phyloP scores from a whole-genome alignment of 2,113 vertebrate genomes.

The Istiophorus platypterus region DNA sequence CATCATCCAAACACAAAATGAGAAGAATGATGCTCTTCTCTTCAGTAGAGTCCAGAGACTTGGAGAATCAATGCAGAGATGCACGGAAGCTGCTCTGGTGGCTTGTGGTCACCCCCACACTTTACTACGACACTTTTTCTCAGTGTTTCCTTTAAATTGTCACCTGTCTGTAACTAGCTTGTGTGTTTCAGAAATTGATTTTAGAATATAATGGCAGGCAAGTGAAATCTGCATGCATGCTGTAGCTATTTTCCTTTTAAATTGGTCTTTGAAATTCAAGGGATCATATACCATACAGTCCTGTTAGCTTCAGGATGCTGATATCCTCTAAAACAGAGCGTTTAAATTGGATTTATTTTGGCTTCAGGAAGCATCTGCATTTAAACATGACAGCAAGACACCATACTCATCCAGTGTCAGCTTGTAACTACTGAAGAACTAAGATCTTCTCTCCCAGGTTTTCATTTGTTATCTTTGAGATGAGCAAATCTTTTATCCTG shows the following conservation, averaged over 20 bases:
- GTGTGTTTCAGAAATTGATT: conserved; percentile 30
- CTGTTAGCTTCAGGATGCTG: conserved; percentile 23
- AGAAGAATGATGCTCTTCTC: too few relatives aligned
- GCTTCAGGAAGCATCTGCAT: conserved; percentile 26
- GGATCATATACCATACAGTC: not conserved
- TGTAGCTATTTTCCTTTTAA: not conserved
- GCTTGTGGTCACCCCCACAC: too few relatives aligned
- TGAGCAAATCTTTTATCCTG: conserved; percentile 23
- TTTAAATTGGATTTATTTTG: conserved; percentile 55
- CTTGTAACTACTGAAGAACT: conserved; percentile 37
- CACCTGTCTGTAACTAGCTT: not conserved
- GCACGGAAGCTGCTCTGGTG: too few relatives aligned
- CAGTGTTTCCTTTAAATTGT: too few relatives aligned
- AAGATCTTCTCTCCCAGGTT: conserved; percentile 40
- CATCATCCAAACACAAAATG: too few relatives aligned
- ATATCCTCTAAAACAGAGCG: conserved; percentile 45
- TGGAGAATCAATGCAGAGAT: too few relatives aligned
- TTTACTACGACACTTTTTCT: too few relatives aligned
- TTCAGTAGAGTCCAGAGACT: too few relatives aligned
- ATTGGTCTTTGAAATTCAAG: conserved; percentile 21
- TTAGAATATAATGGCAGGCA: conserved; percentile 12
- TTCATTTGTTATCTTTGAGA: conserved; percentile 50
- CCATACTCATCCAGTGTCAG: conserved; percentile 42
- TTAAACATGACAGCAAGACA: conserved; percentile 43
- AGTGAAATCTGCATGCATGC: not conserved